Evolutionary conservation across 2,888 invertebrate genomes (phyloP), one percentile per base, ranked within the genome.

Genomic region (Epirrhoe alternata): DNA sequence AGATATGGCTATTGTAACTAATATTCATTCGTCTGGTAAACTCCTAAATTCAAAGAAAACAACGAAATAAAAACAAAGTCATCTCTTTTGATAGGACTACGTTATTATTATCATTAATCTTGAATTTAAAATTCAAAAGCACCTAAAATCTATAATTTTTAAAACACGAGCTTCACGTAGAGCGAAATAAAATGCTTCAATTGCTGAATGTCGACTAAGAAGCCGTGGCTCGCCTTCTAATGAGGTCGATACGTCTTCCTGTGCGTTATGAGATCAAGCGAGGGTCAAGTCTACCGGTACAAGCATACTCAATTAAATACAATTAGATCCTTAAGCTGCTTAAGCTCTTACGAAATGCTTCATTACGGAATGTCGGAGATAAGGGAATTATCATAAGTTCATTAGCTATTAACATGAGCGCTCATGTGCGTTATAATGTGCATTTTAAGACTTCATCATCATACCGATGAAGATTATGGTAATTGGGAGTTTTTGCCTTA

Each of bases 281-380:
- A 77, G 86, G 90, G 90, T 89, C 90, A 90, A 69, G 72, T 64
- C 72, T 70, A 79, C 84, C 86, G 83, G 86, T 88, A 91, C 88
- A 89, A 86, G 87, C 84, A 84, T 86, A 85, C 83, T 87, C 89
- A 90, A 91, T 92, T 90, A 90, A 86, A 86, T 74, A 80, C 83
- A 85, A 84, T 83, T 83, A 82, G 74, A 76, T 78, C 74, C 77
- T 78, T 76, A 75, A 72, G 76, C 79, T 77, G 70, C 78, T 78
- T 76, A 77, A 72, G 73, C 64, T 69, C 67, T 74, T 75, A 79
- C 74, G 74, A 74, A 74, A 76, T 73, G 66, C 56, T 73, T 70
- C 66, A 73, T 68, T 68, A 66, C 54, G 64, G 71, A 71, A 70
- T 73, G 70, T 66, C 47, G 55, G 57, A 64, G 69, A 73, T 71